Evolutionary conservation across 2,888 invertebrate genomes (phyloP).

Genomic region (Drosophila peninsularis): DNA sequence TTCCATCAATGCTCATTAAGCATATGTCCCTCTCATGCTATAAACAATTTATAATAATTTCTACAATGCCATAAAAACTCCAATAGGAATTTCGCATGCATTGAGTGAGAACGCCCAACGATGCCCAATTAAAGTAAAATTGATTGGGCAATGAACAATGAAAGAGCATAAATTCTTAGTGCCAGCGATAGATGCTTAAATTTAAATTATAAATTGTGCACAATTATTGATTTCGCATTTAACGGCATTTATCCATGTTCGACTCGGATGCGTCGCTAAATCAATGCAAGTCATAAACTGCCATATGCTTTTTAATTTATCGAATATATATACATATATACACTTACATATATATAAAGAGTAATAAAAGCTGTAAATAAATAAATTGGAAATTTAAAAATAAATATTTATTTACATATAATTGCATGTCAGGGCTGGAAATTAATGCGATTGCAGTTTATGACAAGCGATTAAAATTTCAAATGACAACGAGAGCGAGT

Average conservation of each 20-base stretch:
- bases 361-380: constrained; percentile 53
- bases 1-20: not conserved
- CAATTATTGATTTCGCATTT: constrained; percentile 23
- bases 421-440: constrained; percentile 67
- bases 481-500: constrained; percentile 40
- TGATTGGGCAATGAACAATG: not conserved
- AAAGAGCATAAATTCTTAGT: constrained; percentile 5
- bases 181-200: not conserved
- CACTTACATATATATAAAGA: not conserved
- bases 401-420: constrained; percentile 76
- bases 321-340: not conserved
- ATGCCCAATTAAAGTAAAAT: constrained; percentile 1
- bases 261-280: constrained; percentile 40
- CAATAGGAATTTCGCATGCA: constrained; percentile 11
- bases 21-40: not conserved
- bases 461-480: constrained; percentile 76
- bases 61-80: not conserved
- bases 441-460: constrained; percentile 79
- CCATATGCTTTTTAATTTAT: constrained; percentile 47
- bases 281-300: constrained; percentile 60
- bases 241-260: not conserved
- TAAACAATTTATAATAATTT: not conserved
- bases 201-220: not conserved
- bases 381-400: constrained; percentile 68
- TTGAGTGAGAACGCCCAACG: not conserved